Base-by-base conservation (phyloP, 2,888 invertebrate genomes). In the Galerucella pusilla region DNA sequence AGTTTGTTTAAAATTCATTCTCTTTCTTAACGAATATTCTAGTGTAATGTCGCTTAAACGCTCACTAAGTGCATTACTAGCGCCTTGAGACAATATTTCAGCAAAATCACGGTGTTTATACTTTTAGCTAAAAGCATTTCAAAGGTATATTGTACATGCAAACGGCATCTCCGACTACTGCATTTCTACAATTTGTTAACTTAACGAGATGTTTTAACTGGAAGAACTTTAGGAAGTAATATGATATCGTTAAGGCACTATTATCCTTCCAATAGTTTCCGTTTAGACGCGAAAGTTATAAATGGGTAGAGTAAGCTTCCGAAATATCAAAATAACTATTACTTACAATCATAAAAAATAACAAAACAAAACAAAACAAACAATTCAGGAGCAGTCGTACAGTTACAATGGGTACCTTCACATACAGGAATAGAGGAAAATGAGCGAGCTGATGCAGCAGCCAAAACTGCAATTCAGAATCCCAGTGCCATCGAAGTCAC, bases 1-100 rank as follows among this genome's bases (percentile, higher is more conserved):
- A 79, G 78, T 80, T 80, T 80, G 77, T 80, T 80, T 80, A 77
- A 80, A 81, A 79, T 80, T 77, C 79, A 77, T 80, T 80, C 74
- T 70, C 77, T 74, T 77, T 77, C 74, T 75, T 78, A 77, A 77
- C 78, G 79, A 79, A 78, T 80, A 77, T 80, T 80, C 78, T 68
- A 59, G 69, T 78, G 78, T 80, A 79, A 79, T 80, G 79, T 78
- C 70, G 77, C 73, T 75, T 78, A 79, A 81, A 79, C 72, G 77
- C 59, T 76, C 64, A 66, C 75, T 78, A 78, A 80, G 78, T 78
- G 78, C 77, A 80, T 76, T 77, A 74, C 75, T 71, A 78, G 75
- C 75, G 76, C 67, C 75, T 73, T 74, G 78, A 75, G 76, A 79
- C 75, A 74, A 80, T 79, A 79, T 80, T 80, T 78, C 69, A 78